phyloP scores from a whole-genome alignment of 2,113 vertebrate species.

The Mus spicilegus region DNA sequence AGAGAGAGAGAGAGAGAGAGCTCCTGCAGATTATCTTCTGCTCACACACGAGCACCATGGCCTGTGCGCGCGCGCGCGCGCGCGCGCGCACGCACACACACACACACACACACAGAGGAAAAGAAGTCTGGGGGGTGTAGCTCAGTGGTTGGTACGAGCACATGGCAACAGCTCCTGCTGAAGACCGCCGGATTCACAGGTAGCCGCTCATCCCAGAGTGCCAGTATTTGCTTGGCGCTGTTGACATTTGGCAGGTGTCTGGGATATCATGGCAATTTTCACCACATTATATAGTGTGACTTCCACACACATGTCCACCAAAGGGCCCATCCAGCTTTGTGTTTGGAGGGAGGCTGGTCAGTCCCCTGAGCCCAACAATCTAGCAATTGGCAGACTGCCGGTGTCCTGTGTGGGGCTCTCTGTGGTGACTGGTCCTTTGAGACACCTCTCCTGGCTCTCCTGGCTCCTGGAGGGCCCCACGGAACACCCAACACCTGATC shows the following conservation, averaged over 20 bases:
- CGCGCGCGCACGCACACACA: background rate
- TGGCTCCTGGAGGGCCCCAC: background rate
- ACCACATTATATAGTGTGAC: background rate
- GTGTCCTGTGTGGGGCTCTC: background rate
- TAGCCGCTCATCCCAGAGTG: background rate
- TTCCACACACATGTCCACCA: background rate
- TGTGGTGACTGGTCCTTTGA: background rate
- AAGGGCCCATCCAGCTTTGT: background rate
- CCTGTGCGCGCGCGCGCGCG: background rate
- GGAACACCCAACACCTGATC: background rate
- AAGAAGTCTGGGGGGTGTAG: background rate
- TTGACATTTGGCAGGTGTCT: background rate
- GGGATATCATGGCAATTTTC: background rate
- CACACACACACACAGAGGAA: background rate
- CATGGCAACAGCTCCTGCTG: background rate
- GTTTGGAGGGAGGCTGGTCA: background rate
- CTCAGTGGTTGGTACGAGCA: background rate
- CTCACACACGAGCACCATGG: background rate
- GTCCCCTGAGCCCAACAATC: background rate
- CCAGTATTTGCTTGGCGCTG: background rate
- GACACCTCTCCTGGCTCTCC: conserved; percentile 4
- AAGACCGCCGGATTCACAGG: background rate
- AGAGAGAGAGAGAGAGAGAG: background rate
- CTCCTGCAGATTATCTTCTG: background rate
- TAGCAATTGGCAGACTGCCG: background rate